These are phyloP conservation scores for Poecilia gillii DNA, from an alignment of 2,797 vertebrate genomes.

Conservation along the genomic window DNA sequence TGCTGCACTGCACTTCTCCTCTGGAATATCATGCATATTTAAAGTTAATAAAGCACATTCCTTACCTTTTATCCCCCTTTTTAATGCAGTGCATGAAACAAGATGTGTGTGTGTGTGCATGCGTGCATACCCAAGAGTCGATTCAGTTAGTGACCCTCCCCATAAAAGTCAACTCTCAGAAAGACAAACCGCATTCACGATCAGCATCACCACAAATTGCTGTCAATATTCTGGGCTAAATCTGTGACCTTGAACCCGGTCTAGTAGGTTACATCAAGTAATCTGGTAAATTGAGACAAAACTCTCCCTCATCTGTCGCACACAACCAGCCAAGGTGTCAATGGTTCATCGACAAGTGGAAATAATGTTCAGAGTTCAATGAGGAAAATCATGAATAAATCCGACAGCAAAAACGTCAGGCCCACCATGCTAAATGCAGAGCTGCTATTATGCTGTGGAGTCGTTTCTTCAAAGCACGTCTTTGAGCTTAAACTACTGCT, in stretches of 20 bases:
- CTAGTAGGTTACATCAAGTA: not conserved
- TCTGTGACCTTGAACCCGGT: constrained; percentile 22
- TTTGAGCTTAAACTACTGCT: not conserved
- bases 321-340: constrained; percentile 15
- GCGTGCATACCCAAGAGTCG: constrained; percentile 19
- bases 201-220: constrained; percentile 28
- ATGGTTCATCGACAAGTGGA: constrained; percentile 14
- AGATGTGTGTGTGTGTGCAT: constrained; percentile 22
- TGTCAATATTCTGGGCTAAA: constrained; percentile 14
- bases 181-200: constrained; percentile 40
- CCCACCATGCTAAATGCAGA: constrained; percentile 4
- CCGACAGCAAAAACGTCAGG: constrained; percentile 22
- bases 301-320: constrained; percentile 17
- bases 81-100: constrained; percentile 70
- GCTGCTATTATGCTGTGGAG: not conserved
- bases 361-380: constrained; percentile 16
- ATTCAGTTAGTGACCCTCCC: constrained; percentile 47
- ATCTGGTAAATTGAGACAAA: constrained; percentile 11
- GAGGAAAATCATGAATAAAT: constrained; percentile 35
- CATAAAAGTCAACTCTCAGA: constrained; percentile 22
- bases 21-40: constrained; percentile 86
- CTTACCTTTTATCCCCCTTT: constrained; percentile 83
- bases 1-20: constrained; percentile 79
- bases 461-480: not conserved
- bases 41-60: constrained; percentile 85